Evolutionary conservation across 2,888 invertebrate genomes (phyloP).

Genomic region (Chymomyza fuscimana): DNA sequence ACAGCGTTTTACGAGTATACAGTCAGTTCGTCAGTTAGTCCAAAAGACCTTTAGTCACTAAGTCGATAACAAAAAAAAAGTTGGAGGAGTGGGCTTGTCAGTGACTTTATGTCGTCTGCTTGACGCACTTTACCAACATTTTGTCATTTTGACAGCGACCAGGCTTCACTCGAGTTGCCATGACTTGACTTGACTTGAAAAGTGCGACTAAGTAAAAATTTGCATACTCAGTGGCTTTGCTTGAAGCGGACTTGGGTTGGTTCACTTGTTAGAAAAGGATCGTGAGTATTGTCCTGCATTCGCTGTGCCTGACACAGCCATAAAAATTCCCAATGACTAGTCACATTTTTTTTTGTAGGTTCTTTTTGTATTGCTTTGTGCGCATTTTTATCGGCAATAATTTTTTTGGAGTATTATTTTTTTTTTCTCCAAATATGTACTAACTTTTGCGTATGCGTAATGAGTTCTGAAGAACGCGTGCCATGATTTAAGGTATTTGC

Average conservation of each 20-base stretch:
- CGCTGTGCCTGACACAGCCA: conserved; percentile 29
- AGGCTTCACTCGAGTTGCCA: background rate
- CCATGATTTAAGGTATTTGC: too few relatives aligned
- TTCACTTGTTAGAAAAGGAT: background rate
- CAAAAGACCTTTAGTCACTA: too few relatives aligned
- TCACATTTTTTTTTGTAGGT: conserved; percentile 39
- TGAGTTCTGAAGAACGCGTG: too few relatives aligned
- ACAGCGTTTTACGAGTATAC: conserved; percentile 33
- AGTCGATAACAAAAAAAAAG: conserved; percentile 28
- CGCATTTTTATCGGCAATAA: background rate
- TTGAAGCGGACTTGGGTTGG: background rate
- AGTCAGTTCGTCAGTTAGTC: conserved; percentile 37
- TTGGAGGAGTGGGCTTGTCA: conserved; percentile 48
- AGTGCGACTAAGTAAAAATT: conserved; percentile 65
- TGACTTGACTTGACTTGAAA: conserved; percentile 23
- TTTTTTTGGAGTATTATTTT: background rate
- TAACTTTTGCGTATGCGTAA: background rate
- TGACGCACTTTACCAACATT: conserved; percentile 61
- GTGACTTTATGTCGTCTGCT: conserved; percentile 31
- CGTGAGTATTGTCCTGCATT: conserved; percentile 42
- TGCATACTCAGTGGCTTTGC: conserved; percentile 55
- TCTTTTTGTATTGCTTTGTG: background rate
- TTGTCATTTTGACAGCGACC: conserved; percentile 67
- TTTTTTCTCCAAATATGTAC: background rate
- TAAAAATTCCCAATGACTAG: conserved; percentile 59